These are phyloP conservation scores for Albula goreensis DNA, from an alignment of 2,113 vertebrate genomes.

Conservation along the genomic window DNA sequence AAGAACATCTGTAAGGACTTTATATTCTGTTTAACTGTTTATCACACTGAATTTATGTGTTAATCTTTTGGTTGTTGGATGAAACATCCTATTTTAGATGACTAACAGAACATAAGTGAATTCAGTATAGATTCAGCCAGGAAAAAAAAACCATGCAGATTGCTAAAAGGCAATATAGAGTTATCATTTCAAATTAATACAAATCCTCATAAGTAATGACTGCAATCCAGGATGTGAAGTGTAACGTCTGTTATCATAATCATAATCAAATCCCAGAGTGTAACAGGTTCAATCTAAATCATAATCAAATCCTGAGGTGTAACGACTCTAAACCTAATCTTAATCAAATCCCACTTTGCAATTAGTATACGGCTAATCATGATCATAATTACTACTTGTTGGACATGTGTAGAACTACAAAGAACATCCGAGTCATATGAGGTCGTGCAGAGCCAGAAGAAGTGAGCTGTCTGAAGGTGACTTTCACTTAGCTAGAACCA, in stretches of 20 bases:
- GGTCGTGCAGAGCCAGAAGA: neutral
- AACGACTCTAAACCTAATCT: neutral
- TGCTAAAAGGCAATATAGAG: neutral
- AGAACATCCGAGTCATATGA: neutral
- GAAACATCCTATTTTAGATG: neutral
- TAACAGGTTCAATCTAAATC: neutral
- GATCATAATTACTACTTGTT: neutral
- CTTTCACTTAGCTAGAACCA: neutral
- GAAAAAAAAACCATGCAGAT: neutral
- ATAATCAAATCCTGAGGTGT: conserved; percentile 2
- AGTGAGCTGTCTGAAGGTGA: neutral
- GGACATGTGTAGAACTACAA: neutral
- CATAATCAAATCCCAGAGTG: neutral
- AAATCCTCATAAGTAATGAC: neutral
- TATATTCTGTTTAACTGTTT: neutral
- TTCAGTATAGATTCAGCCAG: neutral
- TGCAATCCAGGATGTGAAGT: neutral
- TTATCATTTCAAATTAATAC: neutral
- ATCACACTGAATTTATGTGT: neutral
- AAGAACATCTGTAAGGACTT: too few relatives aligned
- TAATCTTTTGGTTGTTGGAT: neutral
- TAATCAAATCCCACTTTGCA: conserved; percentile 2
- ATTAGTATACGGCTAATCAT: neutral
- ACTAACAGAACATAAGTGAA: neutral
- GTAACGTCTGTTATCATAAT: neutral